Percentiles rank a stretch among this genome's conserved stretches.
phyloP scores from a whole-genome alignment of 1,140 invertebrate genomes.

The Daktulosphaira vitifoliae region DNA sequence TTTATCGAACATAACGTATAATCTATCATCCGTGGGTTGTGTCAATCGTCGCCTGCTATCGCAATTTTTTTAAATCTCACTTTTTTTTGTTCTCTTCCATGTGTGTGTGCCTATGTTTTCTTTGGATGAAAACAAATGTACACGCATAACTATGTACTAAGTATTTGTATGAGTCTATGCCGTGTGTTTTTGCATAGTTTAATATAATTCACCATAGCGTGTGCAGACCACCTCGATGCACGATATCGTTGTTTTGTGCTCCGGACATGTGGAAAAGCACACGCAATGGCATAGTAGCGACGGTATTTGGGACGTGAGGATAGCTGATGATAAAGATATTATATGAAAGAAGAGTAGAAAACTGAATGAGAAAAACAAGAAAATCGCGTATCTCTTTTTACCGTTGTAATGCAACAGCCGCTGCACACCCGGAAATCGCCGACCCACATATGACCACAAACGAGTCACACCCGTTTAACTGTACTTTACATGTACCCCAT shows the following conservation, averaged over 20 bases:
- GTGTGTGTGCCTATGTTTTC: too few species aligned
- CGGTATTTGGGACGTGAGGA: neutral
- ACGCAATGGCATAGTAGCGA: neutral
- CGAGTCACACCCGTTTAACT: slow-evolving; percentile 32
- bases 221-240: neutral
- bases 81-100: too few species aligned
- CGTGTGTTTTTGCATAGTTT: too few species aligned
- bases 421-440: neutral
- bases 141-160: too few species aligned
- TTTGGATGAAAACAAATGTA: too few species aligned
- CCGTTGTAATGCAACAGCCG: slow-evolving; percentile 13
- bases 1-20: too few species aligned
- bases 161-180: too few species aligned
- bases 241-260: neutral
- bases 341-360: neutral
- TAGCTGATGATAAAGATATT: neutral
- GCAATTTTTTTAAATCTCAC: neutral
- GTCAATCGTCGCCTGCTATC: neutral
- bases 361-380: slow-evolving; percentile 29
- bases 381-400: slow-evolving; percentile 14
- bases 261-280: slow-evolving; percentile 5
- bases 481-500: slow-evolving; percentile 19
- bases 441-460: slow-evolving; percentile 30
- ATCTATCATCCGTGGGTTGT: neutral
- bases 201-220: too few species aligned